A percentile compares a stretch with the other conserved stretches of the same genome.
phyloP scores from a whole-genome alignment of 2,797 vertebrate species.

The Menidia menidia region DNA sequence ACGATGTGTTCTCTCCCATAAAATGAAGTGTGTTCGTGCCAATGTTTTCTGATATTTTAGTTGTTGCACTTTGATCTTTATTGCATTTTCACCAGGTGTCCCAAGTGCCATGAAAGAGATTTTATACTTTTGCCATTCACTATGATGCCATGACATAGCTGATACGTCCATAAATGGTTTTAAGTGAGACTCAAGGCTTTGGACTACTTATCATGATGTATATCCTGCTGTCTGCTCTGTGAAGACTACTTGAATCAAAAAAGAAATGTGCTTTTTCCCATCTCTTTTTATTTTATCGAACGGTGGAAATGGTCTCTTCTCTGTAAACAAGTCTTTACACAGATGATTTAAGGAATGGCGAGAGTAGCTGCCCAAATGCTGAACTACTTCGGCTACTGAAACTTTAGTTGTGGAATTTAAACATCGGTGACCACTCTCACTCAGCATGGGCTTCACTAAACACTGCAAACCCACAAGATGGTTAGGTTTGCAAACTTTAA shows the following conservation, averaged over 20 bases:
- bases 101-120: constrained; percentile 46
- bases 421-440: constrained; percentile 18
- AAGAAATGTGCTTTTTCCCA: constrained; percentile 22
- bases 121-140: constrained; percentile 41
- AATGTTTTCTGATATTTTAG: constrained; percentile 53
- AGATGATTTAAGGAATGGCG: constrained; percentile 23
- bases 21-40: background rate
- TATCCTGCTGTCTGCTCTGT: constrained; percentile 31
- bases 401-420: constrained; percentile 36
- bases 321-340: constrained; percentile 30
- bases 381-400: constrained; percentile 32
- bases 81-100: constrained; percentile 40
- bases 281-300: constrained; percentile 30
- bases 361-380: constrained; percentile 36
- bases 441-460: constrained; percentile 26
- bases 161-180: constrained; percentile 33
- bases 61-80: constrained; percentile 54
- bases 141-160: constrained; percentile 27
- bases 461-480: constrained; percentile 20
- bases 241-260: constrained; percentile 35
- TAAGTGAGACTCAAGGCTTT: constrained; percentile 20
- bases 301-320: constrained; percentile 11
- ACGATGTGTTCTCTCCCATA: background rate
- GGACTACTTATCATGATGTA: constrained; percentile 32
- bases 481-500: constrained; percentile 37